Evolutionary conservation across 1,140 invertebrate genomes (phyloP).

Genomic region (Trigoniulus corallinus): DNA sequence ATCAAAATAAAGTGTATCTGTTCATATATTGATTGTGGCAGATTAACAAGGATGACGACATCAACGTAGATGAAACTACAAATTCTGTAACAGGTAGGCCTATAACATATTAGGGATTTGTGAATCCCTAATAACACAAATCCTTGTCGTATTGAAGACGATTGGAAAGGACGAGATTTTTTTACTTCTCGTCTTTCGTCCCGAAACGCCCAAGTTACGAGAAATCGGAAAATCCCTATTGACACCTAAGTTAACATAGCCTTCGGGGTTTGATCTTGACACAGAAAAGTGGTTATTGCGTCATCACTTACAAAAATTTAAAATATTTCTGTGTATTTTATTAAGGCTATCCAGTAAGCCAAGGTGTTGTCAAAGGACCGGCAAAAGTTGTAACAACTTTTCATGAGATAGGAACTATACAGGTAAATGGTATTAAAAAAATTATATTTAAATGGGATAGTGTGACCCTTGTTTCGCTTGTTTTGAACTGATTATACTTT

Average conservation of each 20-base stretch:
- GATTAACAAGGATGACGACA: background rate
- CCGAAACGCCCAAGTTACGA: no score
- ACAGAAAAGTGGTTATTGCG: no score
- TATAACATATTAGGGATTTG: no score
- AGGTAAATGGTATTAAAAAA: conserved; percentile 16
- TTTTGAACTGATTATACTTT: no score
- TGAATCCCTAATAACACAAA: no score
- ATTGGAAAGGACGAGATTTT: background rate
- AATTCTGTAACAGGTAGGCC: background rate
- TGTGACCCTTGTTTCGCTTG: no score
- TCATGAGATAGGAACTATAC: conserved; percentile 24
- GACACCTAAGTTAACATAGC: no score
- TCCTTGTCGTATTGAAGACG: background rate
- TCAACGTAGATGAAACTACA: background rate
- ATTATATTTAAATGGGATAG: background rate
- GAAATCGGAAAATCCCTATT: no score
- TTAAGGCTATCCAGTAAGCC: conserved; percentile 49
- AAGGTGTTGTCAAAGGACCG: conserved; percentile 41
- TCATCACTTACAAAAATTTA: background rate
- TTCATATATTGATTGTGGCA: background rate
- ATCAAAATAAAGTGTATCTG: no score
- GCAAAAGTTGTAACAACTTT: conserved; percentile 45
- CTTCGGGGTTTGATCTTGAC: no score
- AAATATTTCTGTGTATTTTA: background rate
- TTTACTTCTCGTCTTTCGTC: background rate